Base-by-base conservation (phyloP, 2,797 vertebrate species). In the Cephalopachus bancanus region DNA sequence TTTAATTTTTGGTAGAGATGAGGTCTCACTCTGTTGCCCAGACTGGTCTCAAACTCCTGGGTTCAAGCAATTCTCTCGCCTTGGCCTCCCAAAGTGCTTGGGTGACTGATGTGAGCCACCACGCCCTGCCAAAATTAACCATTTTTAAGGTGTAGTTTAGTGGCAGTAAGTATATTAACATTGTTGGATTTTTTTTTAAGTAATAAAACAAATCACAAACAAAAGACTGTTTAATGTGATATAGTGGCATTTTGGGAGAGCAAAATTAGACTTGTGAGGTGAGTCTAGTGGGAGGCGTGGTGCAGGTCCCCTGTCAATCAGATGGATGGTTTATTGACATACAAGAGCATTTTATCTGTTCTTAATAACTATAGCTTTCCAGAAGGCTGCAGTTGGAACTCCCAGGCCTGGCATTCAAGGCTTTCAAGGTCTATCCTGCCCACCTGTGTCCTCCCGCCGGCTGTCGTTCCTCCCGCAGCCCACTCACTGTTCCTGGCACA, bases 341-440 rank as follows among this genome's bases (percentile, higher is more conserved):
- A 19, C 64, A 71, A 33, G 69, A 81, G 24, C 33, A 14, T 83
- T 86, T 75, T 71, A 71, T 78, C 55, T 81, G 57, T n/a, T 94
- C 71, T 44, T 57, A 49, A 55, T 26, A 64, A 33, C 37, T 59
- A 26, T 75, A 24, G 60, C 33, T 94, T 80, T 57, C 64, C 26
- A 33, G 22, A 88, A 69, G 69, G 83, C 74, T 93, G 26, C 79
- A 59, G 71, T 28, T 88, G 91, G 85, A 71, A 69, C 88, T 69
- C 72, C 33, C 62, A 74, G 94, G 57, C 37, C 59, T 87, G 91
- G 59, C 16, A 9, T 62, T 83, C n/a, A 64, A 24, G 87, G 64
- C 37, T 64, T 24, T 93, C 19, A 12, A 6, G 86, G 44, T 84
- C 83, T 51, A 24, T 37, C 85, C 85, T 30, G 24, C 64, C 89